Percentiles rank a stretch among this genome's conserved stretches.
Evolutionary conservation across 1,140 invertebrate species (phyloP).

Genomic region (Metopolophium dirhodum): DNA sequence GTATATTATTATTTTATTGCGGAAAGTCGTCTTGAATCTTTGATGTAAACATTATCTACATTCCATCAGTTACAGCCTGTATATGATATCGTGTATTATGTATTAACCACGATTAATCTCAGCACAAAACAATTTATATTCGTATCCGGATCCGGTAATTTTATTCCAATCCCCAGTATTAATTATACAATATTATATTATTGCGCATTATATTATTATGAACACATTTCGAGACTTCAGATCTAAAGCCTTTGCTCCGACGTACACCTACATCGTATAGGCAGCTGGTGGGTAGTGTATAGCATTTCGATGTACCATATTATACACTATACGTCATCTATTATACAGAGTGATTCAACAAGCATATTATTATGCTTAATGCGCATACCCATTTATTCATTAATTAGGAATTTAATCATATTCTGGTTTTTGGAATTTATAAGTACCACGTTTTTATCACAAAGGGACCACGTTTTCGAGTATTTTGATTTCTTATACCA

Average conservation of each 20-base stretch:
- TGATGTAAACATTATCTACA: background rate
- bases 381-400: background rate
- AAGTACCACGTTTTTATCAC: too few relatives aligned
- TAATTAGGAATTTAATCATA: too few relatives aligned
- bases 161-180: background rate
- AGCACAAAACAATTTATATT: background rate
- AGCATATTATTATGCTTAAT: too few relatives aligned
- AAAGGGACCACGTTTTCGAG: too few relatives aligned
- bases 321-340: background rate
- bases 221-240: background rate
- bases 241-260: too few relatives aligned
- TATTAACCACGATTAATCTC: background rate
- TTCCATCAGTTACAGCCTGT: background rate
- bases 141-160: background rate
- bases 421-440: background rate
- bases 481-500: too few relatives aligned
- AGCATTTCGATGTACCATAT: accelerated
- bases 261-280: background rate
- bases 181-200: background rate
- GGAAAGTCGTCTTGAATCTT: background rate
- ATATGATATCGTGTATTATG: background rate
- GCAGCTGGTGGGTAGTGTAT: background rate
- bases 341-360: background rate
- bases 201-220: background rate
- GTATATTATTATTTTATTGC: too few relatives aligned